A percentile compares a stretch with the other conserved stretches of the same genome.
Evolutionary conservation across 2,113 vertebrate species (phyloP).

Genomic region (Pitta sordida): DNA sequence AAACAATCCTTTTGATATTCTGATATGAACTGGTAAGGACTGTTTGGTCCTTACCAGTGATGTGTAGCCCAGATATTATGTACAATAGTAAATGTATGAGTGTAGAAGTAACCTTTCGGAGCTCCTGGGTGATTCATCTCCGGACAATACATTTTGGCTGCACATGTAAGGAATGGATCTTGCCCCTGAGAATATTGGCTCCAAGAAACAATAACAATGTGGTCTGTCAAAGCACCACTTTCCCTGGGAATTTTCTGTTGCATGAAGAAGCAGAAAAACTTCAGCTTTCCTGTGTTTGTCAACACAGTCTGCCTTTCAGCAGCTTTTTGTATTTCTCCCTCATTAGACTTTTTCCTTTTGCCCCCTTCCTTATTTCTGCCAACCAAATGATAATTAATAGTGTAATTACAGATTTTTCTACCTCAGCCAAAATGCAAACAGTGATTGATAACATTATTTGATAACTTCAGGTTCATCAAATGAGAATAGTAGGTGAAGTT

Average conservation of each 20-base stretch:
- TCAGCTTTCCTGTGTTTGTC: conserved; percentile 20
- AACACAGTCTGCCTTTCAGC: not conserved
- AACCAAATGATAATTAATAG: not conserved
- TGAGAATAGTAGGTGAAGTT: not conserved
- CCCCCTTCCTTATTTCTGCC: not conserved
- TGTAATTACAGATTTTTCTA: not conserved
- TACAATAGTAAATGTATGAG: not conserved
- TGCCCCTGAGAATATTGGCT: conserved; percentile 27
- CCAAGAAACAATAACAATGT: conserved; percentile 1
- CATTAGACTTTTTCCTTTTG: not conserved
- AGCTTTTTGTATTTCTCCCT: not conserved
- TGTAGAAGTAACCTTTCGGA: not conserved
- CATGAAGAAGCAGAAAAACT: conserved; percentile 7
- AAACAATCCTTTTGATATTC: not conserved
- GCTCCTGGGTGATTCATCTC: conserved; percentile 17
- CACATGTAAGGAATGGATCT: conserved; percentile 13
- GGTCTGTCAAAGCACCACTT: conserved; percentile 14
- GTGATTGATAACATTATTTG: not conserved
- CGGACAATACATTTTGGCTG: not conserved
- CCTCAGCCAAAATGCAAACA: not conserved
- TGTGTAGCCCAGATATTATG: not conserved
- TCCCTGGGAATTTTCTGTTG: conserved; percentile 31
- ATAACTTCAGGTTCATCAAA: not conserved
- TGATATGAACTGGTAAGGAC: not conserved
- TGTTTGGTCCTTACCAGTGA: not conserved